A percentile compares a stretch with the other conserved stretches of the same genome.
Evolutionary conservation across 2,888 invertebrate genomes (phyloP).

Genomic region (Platycnemis pennipes): DNA sequence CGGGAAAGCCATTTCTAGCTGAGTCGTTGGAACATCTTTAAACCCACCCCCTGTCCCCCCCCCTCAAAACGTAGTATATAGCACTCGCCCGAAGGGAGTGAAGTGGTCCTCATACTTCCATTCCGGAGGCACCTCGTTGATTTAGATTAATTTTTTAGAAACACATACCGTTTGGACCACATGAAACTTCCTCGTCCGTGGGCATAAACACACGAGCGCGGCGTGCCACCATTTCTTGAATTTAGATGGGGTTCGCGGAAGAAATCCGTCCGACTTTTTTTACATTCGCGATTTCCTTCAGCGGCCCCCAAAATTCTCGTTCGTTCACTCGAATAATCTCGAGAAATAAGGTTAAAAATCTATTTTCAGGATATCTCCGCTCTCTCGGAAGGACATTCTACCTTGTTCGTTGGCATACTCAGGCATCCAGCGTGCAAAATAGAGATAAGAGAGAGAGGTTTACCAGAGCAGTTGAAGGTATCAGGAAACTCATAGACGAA

Average conservation of each 20-base stretch:
- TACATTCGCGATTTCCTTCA: neutral
- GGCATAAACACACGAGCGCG: neutral
- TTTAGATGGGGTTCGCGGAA: neutral
- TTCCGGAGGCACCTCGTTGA: neutral
- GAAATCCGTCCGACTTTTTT: neutral
- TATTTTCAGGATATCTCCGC: neutral
- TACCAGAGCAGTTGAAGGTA: too few species aligned
- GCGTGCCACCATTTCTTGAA: neutral
- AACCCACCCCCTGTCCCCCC: neutral
- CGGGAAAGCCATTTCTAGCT: conserved; percentile 15
- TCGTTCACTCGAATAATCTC: neutral
- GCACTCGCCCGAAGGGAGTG: neutral
- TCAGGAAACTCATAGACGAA: too few species aligned
- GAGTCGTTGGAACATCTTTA: conserved; percentile 17
- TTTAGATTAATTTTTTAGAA: conserved; percentile 26
- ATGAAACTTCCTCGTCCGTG: neutral
- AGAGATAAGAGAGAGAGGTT: neutral
- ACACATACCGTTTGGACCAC: neutral
- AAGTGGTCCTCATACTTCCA: neutral
- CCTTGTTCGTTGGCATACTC: neutral
- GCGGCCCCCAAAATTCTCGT: neutral
- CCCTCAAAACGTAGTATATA: neutral
- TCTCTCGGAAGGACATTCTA: neutral
- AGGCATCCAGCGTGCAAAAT: neutral
- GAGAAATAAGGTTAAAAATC: neutral